Conservation (phyloP, 2,888 invertebrate species). For the Dolichomitus sp. region DNA sequence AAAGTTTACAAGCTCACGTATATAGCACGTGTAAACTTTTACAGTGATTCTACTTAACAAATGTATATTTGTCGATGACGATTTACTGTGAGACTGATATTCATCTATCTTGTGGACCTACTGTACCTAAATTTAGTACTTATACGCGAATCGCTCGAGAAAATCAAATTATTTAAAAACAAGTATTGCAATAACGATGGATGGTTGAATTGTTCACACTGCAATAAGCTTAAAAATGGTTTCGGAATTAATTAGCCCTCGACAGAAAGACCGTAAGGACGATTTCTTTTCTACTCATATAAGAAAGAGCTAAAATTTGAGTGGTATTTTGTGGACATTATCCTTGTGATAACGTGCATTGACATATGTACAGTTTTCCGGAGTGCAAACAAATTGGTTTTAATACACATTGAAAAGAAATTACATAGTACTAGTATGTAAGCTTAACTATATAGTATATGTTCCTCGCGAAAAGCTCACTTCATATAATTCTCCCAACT, state of each 20-base stretch:
- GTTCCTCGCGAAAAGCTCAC: neutral
- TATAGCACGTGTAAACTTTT: neutral
- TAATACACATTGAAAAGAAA: too few species aligned
- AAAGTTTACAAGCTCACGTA: slow-evolving; percentile 50
- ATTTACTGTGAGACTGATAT: neutral
- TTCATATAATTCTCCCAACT: neutral
- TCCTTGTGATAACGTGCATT: too few species aligned
- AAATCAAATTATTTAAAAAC: neutral
- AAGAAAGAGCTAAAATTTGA: too few species aligned
- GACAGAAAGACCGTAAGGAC: too few species aligned
- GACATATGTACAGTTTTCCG: too few species aligned
- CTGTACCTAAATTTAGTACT: neutral
- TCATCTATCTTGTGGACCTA: neutral
- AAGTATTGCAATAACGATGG: too few species aligned
- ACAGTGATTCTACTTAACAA: neutral
- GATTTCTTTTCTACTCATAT: too few species aligned
- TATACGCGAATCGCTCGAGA: neutral
- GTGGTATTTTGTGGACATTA: too few species aligned
- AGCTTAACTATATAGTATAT: too few species aligned
- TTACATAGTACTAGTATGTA: too few species aligned
- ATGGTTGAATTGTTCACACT: neutral
- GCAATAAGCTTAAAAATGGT: neutral
- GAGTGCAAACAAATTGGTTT: too few species aligned
- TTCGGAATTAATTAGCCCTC: neutral
- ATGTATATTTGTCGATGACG: neutral